Evolutionary conservation across 2,888 invertebrate species (phyloP).

Genomic region (Leptothorax acervorum): DNA sequence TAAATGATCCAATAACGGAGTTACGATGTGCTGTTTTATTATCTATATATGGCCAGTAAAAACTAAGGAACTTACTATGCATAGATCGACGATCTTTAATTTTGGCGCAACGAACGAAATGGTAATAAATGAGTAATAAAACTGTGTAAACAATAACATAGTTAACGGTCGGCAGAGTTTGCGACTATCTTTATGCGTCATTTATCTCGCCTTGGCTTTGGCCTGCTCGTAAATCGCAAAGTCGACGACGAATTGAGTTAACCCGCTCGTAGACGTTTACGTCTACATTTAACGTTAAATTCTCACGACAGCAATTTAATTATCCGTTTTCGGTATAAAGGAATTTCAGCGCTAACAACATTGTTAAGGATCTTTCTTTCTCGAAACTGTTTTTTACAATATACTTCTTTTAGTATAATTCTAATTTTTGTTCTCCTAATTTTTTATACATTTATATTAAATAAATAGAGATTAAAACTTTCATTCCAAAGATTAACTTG

Average conservation of each 20-base stretch:
- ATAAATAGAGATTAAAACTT: not conserved
- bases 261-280: not conserved
- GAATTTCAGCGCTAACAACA: not conserved
- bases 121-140: constrained; percentile 3
- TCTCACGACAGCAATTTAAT: constrained; percentile 1
- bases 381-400: not conserved
- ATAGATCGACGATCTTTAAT: not conserved
- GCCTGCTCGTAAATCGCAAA: constrained; percentile 19
- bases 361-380: not conserved
- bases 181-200: constrained; percentile 19
- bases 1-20: constrained; percentile 11
- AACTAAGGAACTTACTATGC: not conserved
- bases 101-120: not conserved
- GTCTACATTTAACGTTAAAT: constrained; percentile 1
- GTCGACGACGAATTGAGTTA: constrained; percentile 17
- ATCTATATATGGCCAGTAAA: not conserved
- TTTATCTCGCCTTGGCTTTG: constrained; percentile 18
- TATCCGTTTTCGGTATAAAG: not conserved
- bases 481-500: not conserved
- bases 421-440: not conserved
- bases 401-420: not conserved
- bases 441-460: not conserved
- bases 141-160: constrained; percentile 17
- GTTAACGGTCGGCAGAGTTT: not conserved
- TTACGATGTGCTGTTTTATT: not conserved